A percentile compares a stretch with the other conserved stretches of the same genome.
These are phyloP conservation scores for Cartodere bifasciata DNA, from an alignment of 2,888 invertebrate genomes.

Conservation along the genomic window DNA sequence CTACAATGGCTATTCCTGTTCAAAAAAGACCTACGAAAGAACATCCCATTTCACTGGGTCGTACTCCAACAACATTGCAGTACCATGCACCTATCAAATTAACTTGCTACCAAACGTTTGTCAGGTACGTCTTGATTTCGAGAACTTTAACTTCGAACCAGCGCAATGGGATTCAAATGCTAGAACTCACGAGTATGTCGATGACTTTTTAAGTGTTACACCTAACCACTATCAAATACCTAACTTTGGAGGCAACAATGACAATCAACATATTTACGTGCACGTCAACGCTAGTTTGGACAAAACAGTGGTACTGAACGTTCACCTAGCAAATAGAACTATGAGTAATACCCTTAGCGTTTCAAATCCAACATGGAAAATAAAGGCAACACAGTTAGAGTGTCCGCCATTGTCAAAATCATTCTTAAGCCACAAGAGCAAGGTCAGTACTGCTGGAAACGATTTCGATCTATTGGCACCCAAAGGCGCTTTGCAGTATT, in stretches of 20 bases:
- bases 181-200: slow-evolving; percentile 5
- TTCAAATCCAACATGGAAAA: slow-evolving; percentile 22
- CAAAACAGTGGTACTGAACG: slow-evolving; percentile 7
- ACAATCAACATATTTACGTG: slow-evolving; percentile 38
- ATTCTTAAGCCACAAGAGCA: not conserved
- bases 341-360: slow-evolving; percentile 2
- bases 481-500: slow-evolving; percentile 54
- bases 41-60: slow-evolving; percentile 11
- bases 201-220: slow-evolving; percentile 6
- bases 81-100: slow-evolving; percentile 8
- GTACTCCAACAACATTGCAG: slow-evolving; percentile 3
- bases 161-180: slow-evolving; percentile 6
- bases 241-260: slow-evolving; percentile 46
- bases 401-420: slow-evolving; percentile 20
- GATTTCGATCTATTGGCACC: no score
- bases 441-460: not conserved
- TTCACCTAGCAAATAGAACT: slow-evolving; percentile 5
- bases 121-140: slow-evolving; percentile 15
- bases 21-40: slow-evolving; percentile 9
- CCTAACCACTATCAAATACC: slow-evolving; percentile 25
- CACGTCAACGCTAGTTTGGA: slow-evolving; percentile 9
- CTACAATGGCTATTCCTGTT: slow-evolving; percentile 18
- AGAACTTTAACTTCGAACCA: slow-evolving; percentile 11
- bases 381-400: slow-evolving; percentile 30
- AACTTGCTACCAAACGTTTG: slow-evolving; percentile 10